Evolutionary conservation across 2,888 invertebrate species (phyloP), one percentile per base, ranked within the genome.

Genomic region (Torymus texanus): DNA sequence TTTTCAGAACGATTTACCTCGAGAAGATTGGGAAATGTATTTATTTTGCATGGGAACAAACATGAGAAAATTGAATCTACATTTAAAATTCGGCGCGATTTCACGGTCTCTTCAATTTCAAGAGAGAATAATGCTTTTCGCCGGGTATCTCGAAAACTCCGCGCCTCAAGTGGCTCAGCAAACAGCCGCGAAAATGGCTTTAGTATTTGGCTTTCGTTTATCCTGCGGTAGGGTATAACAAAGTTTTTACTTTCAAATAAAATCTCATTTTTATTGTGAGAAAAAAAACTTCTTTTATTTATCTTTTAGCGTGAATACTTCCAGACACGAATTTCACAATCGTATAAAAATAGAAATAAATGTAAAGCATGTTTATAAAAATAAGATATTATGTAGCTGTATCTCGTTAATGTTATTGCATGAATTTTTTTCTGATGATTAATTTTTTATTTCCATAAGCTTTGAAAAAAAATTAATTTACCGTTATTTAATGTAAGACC

Each of bases 61-160:
- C 41, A 53, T 4, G 51, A 73, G 73, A 62, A 73, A 78, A 78
- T 67, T 61, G 72, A 78, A 78, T 78, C 50, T 56, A 67, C 70
- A 51, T 41, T 70, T 62, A 56, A 56, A 70, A 70, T 65, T 76
- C 72, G 56, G 55, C 51, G 16, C 68, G 58, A 63, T 70, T 68
- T 68, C 63, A 56, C 11, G 67, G n/a, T 72, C 72, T 65, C 59
- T 59, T 71, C 66, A 41, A 16, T 8, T 41, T 71, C 18, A 24
- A 65, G 41, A 72, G 62, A 50, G 73, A 56, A 73, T 68, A 78
- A 67, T 68, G 56, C 58, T 62, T 53, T 63, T 70, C 63, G 13
- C 53, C 63, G 62, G 41, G 41, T 41, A 41, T 71, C n/a, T 55
- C 41, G 62, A 53, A 78, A 77, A 53, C 53, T 72, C 61, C 8